These are phyloP conservation scores for Drosophila albomicans DNA, from an alignment of 1,140 invertebrate species.

Conservation along the genomic window DNA sequence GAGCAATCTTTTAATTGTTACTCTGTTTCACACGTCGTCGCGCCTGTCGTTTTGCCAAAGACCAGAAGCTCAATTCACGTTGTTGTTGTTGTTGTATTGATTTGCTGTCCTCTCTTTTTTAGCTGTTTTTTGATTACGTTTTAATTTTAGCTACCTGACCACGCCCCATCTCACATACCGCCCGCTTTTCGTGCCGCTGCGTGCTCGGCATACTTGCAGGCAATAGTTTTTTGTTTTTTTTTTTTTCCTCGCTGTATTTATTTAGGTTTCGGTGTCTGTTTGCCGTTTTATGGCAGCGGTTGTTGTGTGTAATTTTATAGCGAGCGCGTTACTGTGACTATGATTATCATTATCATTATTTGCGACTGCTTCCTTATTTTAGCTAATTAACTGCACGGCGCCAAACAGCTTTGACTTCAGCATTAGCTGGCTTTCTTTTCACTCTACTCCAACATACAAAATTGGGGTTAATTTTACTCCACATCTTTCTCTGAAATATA, in stretches of 20 bases:
- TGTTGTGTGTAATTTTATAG: conserved; percentile 67
- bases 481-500: conserved; percentile 14
- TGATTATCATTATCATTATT: conserved; percentile 45
- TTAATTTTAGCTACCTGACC: conserved; percentile 38
- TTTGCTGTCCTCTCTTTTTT: neutral
- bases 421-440: conserved; percentile 3
- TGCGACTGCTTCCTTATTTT: conserved; percentile 75
- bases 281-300: conserved; percentile 43
- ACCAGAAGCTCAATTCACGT: conserved; percentile 63
- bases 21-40: conserved; percentile 65
- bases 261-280: conserved; percentile 74
- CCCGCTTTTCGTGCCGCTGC: neutral
- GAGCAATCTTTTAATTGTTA: conserved; percentile 62
- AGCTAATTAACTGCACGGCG: conserved; percentile 64
- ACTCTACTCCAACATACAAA: neutral
- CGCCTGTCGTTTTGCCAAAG: conserved; percentile 36
- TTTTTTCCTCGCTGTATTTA: conserved; percentile 13
- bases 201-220: conserved; percentile 56
- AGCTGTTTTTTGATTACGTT: conserved; percentile 63
- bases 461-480: conserved; percentile 50
- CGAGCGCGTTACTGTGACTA: conserved; percentile 37
- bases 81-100: conserved; percentile 17
- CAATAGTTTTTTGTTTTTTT: conserved; percentile 8
- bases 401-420: neutral
- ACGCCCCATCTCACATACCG: neutral